A percentile compares a stretch with the other conserved stretches of the same genome.
Evolutionary conservation across 2,113 vertebrate genomes (phyloP).

Genomic region (Sprattus sprattus): DNA sequence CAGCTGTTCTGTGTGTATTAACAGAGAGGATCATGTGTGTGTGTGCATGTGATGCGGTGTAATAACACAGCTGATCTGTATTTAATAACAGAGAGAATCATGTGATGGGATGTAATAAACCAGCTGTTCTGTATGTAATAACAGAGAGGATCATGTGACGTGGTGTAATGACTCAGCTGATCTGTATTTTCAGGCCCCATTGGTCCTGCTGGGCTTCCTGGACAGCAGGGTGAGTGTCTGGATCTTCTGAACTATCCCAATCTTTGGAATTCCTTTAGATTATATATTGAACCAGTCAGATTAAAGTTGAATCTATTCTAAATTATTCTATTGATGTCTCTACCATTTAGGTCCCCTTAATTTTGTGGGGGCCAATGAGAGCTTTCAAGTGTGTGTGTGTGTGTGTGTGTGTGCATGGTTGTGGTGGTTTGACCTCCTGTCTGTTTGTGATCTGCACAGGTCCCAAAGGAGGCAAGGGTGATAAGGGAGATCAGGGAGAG

Average conservation of each 20-base stretch:
- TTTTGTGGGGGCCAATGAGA: neutral
- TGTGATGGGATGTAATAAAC: neutral
- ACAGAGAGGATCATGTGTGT: neutral
- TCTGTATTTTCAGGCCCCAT: conserved; percentile 74
- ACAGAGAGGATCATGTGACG: neutral
- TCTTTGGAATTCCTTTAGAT: neutral
- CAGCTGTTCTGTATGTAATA: too few species aligned
- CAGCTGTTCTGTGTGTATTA: neutral
- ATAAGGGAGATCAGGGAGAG: conserved; percentile 76
- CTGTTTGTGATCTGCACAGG: conserved; percentile 48
- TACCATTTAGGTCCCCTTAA: neutral
- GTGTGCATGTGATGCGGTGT: too few species aligned
- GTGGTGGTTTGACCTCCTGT: conserved; percentile 24
- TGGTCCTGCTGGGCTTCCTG: conserved; percentile 90
- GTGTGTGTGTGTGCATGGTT: too few species aligned
- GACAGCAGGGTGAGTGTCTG: conserved; percentile 77
- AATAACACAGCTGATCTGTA: neutral
- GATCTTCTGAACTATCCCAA: neutral
- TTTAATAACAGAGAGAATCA: neutral
- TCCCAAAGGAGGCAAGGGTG: conserved; percentile 61
- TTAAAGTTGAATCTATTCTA: too few species aligned
- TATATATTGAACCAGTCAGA: too few species aligned
- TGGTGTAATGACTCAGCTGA: neutral
- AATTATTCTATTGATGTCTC: neutral
- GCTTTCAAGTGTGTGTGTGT: too few species aligned